Percentiles rank a stretch among this genome's conserved stretches.
Conservation (phyloP, 2,113 vertebrate species). For the Mesocricetus auratus region DNA sequence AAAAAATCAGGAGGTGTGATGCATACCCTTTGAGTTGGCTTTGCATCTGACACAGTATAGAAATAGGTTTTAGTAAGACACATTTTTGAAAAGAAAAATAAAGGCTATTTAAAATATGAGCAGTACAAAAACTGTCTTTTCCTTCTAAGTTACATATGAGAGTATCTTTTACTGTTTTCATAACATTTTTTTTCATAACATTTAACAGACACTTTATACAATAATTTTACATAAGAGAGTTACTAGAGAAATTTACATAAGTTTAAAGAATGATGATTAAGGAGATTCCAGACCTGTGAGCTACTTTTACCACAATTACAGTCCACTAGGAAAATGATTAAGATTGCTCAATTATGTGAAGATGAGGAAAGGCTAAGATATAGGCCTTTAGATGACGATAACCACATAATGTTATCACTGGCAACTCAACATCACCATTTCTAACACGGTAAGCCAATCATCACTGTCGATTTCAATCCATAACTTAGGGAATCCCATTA, state of each 20-base stretch:
- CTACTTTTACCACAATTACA: background rate
- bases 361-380: background rate
- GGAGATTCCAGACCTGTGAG: background rate
- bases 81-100: conserved; percentile 23
- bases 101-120: conserved; percentile 1
- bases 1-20: background rate
- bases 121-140: background rate
- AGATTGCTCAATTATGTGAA: background rate
- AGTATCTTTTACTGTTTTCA: background rate
- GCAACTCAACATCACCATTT: background rate
- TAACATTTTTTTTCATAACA: background rate
- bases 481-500: background rate
- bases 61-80: background rate
- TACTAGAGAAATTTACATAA: background rate
- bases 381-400: background rate
- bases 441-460: background rate
- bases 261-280: background rate
- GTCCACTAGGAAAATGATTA: too few species aligned
- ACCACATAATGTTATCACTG: background rate
- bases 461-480: background rate
- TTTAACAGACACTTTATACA: background rate
- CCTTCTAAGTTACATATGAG: background rate
- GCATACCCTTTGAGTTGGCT: background rate
- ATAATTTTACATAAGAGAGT: background rate
- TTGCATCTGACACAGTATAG: background rate